Evolutionary conservation across 1,140 invertebrate species (phyloP), one percentile per base, ranked within the genome.

Genomic region (Zophobas atratus): DNA sequence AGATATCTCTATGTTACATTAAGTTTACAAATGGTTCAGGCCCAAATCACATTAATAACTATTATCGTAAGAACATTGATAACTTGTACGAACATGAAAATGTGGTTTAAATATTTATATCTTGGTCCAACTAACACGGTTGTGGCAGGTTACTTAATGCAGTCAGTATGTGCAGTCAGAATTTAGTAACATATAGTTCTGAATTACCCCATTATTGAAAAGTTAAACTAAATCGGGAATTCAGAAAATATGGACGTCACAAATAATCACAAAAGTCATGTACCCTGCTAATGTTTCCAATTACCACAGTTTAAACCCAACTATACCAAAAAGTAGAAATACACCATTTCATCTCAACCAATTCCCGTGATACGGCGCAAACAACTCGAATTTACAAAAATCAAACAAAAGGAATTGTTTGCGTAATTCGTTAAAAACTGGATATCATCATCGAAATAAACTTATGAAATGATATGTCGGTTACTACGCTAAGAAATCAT

Each of bases 81-180:
- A 57, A 43, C 70, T 56, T 77, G 70, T 49, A 74, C 34, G 55
- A 49, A 39, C 36, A 73, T 70, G 38, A 32, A 48, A 43, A 72
- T 56, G 55, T 76, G 75, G 32, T 43, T 79, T 46, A 56, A 76
- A 55, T 73, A 71, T 76, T 74, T 32, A 73, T 76, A 53, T 73
- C 77, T 83, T 83, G 82, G 82, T 83, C 82, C 82, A 81, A 80
- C 82, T 83, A 81, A 81, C 74, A 77, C 35, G 70, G 72, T 77
- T 82, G 81, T 83, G 82, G 82, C 82, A 83, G 82, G 82, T 81
- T 81, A 76, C 60, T 76, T 67, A 77, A 82, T 81, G 71, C 82
- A 83, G 82, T 83, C 82, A 80, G 77, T 83, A 81, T 79, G 82
- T 82, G 80, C 82, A 83, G 82, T 83, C 82, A 76, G 82, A 80